These are phyloP conservation scores for Rhizoglyphus robini DNA, from an alignment of 1,140 invertebrate species.

Conservation along the genomic window DNA sequence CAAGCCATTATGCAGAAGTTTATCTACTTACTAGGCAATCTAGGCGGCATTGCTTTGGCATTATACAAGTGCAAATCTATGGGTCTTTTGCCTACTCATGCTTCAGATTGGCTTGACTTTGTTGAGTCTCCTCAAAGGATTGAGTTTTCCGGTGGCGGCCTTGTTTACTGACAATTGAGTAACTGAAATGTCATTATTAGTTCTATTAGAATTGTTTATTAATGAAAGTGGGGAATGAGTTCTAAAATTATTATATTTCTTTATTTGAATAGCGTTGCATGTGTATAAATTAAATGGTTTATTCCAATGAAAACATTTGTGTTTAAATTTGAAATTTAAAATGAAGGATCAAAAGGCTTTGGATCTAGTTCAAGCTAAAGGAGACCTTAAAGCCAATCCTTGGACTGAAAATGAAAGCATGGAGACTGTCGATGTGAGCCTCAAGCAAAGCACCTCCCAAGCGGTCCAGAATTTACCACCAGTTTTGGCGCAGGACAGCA, in stretches of 20 bases:
- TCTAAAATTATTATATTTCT: background rate
- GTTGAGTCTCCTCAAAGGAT: slow-evolving; percentile 58
- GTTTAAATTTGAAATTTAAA: background rate
- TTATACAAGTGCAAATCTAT: slow-evolving; percentile 98
- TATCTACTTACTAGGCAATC: slow-evolving; percentile 85
- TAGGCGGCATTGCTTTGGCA: slow-evolving; percentile 79
- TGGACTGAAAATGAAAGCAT: slow-evolving; percentile 2
- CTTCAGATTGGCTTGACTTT: slow-evolving; percentile 97
- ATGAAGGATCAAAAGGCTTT: background rate
- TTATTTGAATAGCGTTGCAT: background rate
- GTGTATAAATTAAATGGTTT: background rate
- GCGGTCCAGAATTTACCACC: background rate
- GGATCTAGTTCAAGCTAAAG: background rate
- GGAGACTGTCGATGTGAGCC: background rate
- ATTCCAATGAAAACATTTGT: background rate
- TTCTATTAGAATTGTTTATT: background rate
- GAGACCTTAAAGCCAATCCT: background rate
- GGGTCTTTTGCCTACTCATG: slow-evolving; percentile 90
- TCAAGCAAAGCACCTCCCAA: background rate
- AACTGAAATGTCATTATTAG: background rate
- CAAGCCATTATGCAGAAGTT: slow-evolving; percentile 74
- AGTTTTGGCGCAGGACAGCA: background rate
- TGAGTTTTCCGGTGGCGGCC: slow-evolving; percentile 25
- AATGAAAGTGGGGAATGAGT: background rate
- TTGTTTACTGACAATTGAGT: slow-evolving; percentile 10